These are phyloP conservation scores for Enoplosus armatus DNA, from an alignment of 2,797 vertebrate genomes.

Conservation along the genomic window DNA sequence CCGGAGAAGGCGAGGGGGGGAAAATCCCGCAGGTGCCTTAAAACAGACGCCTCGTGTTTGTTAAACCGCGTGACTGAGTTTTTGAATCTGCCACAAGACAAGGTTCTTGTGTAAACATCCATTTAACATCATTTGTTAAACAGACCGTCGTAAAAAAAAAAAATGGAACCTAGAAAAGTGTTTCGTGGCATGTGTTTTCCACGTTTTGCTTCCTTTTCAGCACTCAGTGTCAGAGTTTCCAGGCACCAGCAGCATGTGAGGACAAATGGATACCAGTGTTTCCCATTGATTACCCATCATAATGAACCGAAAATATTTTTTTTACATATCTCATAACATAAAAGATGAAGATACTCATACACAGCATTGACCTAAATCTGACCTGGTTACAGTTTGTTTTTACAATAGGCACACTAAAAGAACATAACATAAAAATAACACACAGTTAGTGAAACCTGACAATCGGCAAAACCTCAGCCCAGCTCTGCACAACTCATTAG, in stretches of 20 bases:
- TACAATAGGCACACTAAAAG: too few species aligned
- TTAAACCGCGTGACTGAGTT: neutral
- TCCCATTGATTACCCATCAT: too few species aligned
- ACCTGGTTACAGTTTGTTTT: too few species aligned
- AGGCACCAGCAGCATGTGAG: neutral
- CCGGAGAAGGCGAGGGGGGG: neutral
- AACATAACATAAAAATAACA: too few species aligned
- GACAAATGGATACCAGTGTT: neutral
- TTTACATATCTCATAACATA: too few species aligned
- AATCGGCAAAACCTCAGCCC: too few species aligned
- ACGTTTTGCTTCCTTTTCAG: conserved; percentile 11
- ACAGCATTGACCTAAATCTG: too few species aligned
- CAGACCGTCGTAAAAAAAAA: conserved; percentile 10
- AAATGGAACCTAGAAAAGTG: conserved; percentile 4
- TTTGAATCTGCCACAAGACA: neutral
- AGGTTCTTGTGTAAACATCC: neutral
- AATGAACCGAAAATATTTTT: too few species aligned
- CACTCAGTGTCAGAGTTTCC: neutral
- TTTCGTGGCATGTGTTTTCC: conserved; percentile 7
- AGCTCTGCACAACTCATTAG: too few species aligned
- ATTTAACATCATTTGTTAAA: conserved; percentile 34
- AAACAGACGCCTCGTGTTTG: conserved; percentile 33
- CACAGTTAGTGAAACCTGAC: too few species aligned
- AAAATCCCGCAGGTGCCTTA: conserved; percentile 32
- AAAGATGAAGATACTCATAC: too few species aligned